Evolutionary conservation across 1,140 invertebrate species (phyloP), one percentile per base, ranked within the genome.

Genomic region (Microplitis demolitor): DNA sequence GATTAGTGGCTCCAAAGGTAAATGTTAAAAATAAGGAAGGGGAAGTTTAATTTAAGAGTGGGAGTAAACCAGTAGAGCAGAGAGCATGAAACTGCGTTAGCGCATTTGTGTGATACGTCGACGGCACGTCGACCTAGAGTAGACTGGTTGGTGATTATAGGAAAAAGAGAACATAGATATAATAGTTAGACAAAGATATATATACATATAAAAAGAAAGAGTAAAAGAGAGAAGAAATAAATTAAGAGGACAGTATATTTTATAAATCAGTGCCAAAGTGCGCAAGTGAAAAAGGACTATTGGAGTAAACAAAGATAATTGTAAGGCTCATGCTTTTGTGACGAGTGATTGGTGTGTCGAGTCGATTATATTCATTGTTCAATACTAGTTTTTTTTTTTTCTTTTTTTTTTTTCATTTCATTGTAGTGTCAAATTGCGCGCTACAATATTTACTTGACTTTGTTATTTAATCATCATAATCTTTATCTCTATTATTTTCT

Each of bases 241-340:
- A 58, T 8, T 24, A 58, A 58, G 56, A 58, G 24, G 56, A 63
- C 61, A 63, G 50, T 66, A 62, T 31, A 37, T 62, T 37, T 66
- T 50, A 66, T 37, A 31, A 66, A 66, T 45, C 45, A 16, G 34
- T 66, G 63, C 37, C 63, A 66, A 66, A 66, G 63, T 50, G 63
- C 63, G 45, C 63, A 66, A 66, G 63, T 45, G 45, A 66, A 51
- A 66, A 50, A 66, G 5, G 16, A 66, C 4, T 61, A 61, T 37
- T 66, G 63, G 37, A 37, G 45, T 66, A 66, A 66, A 66, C 63
- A 66, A 51, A 66, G 34, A 39, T 50, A 66, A 13, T 66, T 14
- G 37, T 13, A 66, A 31, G 39, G 37, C 45, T 45, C 31, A 14
- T 14, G 63, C 34, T 61, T 24, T 24, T 33, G 60, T 13, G 16